phyloP scores from a whole-genome alignment of 37 sponge, comb jelly and placozoan genomes.

The Lycopodina hypogea region DNA sequence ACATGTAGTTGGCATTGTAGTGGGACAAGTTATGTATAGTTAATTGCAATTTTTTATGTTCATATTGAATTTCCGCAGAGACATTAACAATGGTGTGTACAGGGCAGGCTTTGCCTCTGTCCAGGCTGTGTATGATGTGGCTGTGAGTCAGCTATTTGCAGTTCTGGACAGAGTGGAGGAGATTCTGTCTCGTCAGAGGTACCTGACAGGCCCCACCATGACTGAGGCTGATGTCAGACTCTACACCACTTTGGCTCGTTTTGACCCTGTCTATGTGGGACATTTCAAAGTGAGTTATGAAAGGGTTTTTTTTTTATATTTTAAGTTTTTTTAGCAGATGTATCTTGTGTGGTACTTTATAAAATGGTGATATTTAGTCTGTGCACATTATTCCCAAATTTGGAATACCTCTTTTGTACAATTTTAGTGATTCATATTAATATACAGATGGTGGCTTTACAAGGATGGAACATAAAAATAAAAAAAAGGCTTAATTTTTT shows the following conservation, averaged over 20 bases:
- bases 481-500: too few species aligned
- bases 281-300: slow-evolving; percentile 78
- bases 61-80: slow-evolving; percentile 30
- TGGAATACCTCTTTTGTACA: too few species aligned
- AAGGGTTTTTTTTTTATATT: too few species aligned
- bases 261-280: slow-evolving; percentile 88
- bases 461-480: too few species aligned
- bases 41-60: background rate
- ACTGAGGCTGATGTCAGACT: slow-evolving; percentile 95
- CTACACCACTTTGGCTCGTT: slow-evolving; percentile 84
- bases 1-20: background rate
- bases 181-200: slow-evolving; percentile 69
- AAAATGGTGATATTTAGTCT: too few species aligned
- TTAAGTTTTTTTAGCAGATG: too few species aligned
- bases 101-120: slow-evolving; percentile 83
- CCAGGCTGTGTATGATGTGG: slow-evolving; percentile 85
- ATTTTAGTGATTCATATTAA: too few species aligned
- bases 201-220: slow-evolving; percentile 72
- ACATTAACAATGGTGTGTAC: slow-evolving; percentile 92
- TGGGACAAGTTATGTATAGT: background rate
- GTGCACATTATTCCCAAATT: too few species aligned
- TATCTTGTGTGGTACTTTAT: too few species aligned
- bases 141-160: slow-evolving; percentile 79
- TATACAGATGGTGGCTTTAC: too few species aligned
- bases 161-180: slow-evolving; percentile 82